Base-by-base conservation (phyloP, 2,113 vertebrate species). In the Ceyx cyanopectus region DNA sequence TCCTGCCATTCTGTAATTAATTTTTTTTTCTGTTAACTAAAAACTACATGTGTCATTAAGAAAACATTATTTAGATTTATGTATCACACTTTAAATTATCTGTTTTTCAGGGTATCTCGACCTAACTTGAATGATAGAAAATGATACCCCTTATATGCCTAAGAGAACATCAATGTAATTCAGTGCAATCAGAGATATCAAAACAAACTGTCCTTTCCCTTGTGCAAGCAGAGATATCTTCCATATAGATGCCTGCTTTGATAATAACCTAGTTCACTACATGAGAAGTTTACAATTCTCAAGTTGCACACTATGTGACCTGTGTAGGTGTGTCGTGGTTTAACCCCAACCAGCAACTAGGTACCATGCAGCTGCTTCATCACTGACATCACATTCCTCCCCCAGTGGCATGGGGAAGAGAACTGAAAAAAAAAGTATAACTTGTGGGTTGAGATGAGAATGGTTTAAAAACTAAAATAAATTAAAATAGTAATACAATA, bases 21-120 rank as follows among this genome's bases (percentile, higher is more conserved):
- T 30, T 8, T 19, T 63, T 12, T 32, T 26, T 56, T 3, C 7
- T 30, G 12, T 30, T 80, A 66, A 43, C 40, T 77, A 77, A 85
- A 81, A 78, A 10, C 21, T 50, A 2, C 26, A 22, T 58, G 26
- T 40, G 18, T 45, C 40, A 61, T 87, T 70, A 80, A 82, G 4
- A 19, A 76, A 82, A 62, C 21, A 20, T 41, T 84, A 67, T 92
- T 95, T 85, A 89, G 58, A 89, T 85, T 82, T 80, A 80, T 50
- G 29, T 26, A 69, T 50, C 54, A 21, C 11, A 37, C 70, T 79
- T 94, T 17, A 79, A 87, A 87, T 57, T 66, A 80, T 4, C 17
- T 57, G 0, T 43, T 70, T 21, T 85, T 80, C 43, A 77, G 45
- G 3, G 7, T 73, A 62, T 32, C 22, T 62, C 5, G 6, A 12